These are phyloP conservation scores for Melanaphis sacchari DNA, from an alignment of 1,140 invertebrate species.

Conservation along the genomic window DNA sequence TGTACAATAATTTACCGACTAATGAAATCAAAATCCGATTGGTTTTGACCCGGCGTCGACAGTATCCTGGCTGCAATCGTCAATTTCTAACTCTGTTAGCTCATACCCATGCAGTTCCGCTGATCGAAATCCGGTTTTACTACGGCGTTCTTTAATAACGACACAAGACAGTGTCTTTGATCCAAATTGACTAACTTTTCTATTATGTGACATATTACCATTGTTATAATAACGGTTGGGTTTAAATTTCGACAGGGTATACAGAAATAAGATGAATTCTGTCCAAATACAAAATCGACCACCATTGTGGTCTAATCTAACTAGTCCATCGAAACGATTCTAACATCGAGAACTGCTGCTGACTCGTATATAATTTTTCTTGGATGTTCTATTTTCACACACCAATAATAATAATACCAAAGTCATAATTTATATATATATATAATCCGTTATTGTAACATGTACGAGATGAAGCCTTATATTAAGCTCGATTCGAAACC, in stretches of 20 bases:
- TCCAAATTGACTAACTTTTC: background rate
- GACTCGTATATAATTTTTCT: background rate
- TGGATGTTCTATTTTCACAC: background rate
- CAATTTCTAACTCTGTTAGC: background rate
- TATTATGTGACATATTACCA: background rate
- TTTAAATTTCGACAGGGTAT: background rate
- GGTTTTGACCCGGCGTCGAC: background rate
- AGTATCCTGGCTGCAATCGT: background rate
- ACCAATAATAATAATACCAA: background rate
- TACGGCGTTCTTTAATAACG: background rate
- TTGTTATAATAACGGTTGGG: background rate
- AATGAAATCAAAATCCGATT: constrained; percentile 1
- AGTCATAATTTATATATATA: background rate
- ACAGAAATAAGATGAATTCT: background rate
- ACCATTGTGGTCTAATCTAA: background rate
- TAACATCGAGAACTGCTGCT: background rate
- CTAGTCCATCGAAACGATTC: background rate
- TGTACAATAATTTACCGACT: background rate
- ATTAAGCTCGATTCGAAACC: background rate
- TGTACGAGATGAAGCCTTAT: background rate
- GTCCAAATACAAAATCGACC: background rate
- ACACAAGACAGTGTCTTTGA: background rate
- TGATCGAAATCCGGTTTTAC: background rate
- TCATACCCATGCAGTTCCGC: background rate
- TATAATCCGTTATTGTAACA: background rate